Evolutionary conservation across 2,888 invertebrate genomes (phyloP).

Genomic region (Listrodromus nycthemerus): DNA sequence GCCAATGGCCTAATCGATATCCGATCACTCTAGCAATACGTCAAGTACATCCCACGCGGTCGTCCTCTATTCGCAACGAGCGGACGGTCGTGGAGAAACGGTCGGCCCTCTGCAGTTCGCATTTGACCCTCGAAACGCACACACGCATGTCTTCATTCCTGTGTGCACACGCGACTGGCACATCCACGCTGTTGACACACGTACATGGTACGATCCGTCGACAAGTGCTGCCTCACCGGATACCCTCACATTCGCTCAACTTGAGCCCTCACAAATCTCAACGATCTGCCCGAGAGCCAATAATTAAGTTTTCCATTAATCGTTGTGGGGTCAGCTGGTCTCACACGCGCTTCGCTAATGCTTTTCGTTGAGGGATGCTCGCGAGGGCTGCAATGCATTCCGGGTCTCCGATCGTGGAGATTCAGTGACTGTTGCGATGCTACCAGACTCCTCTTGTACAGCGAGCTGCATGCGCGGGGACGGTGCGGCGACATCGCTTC

Average conservation of each 20-base stretch:
- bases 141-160: slow-evolving; percentile 20
- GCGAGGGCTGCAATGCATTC: slow-evolving; percentile 47
- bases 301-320: slow-evolving; percentile 83
- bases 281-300: slow-evolving; percentile 70
- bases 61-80: slow-evolving; percentile 68
- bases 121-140: slow-evolving; percentile 49
- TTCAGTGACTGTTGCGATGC: slow-evolving; percentile 22
- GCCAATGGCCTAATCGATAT: slow-evolving; percentile 80
- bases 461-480: background rate
- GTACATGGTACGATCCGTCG: slow-evolving; percentile 6
- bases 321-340: slow-evolving; percentile 79
- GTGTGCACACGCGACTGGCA: background rate
- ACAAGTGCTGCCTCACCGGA: slow-evolving; percentile 29
- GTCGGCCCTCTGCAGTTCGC: slow-evolving; percentile 37
- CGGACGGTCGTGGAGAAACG: slow-evolving; percentile 50
- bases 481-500: background rate
- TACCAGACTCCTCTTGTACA: slow-evolving; percentile 1
- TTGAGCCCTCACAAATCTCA: slow-evolving; percentile 50
- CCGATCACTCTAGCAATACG: slow-evolving; percentile 82
- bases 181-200: slow-evolving; percentile 22
- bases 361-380: slow-evolving; percentile 66
- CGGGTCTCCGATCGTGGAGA: slow-evolving; percentile 35
- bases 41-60: slow-evolving; percentile 81
- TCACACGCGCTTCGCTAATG: slow-evolving; percentile 74
- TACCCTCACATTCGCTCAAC: slow-evolving; percentile 20